These are phyloP conservation scores for Argyresthia albistria DNA, from an alignment of 2,888 invertebrate genomes.

Conservation along the genomic window DNA sequence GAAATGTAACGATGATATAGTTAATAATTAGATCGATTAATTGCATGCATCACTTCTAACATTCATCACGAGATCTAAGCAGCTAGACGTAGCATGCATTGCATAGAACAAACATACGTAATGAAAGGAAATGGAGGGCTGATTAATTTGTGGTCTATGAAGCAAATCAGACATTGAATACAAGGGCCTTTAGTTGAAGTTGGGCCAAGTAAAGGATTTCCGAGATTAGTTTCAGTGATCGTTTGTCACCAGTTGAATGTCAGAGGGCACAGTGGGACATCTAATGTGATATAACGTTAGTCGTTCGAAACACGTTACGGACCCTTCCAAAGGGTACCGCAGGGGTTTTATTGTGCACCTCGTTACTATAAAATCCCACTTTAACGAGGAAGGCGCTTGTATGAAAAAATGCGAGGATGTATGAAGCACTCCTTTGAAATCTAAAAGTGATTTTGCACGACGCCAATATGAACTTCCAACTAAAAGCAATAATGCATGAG, in stretches of 20 bases:
- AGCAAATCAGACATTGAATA: not conserved
- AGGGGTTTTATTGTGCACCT: constrained; percentile 38
- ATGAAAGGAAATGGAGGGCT: not conserved
- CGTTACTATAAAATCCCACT: constrained; percentile 2
- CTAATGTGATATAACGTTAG: constrained; percentile 32
- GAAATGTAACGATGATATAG: too few species aligned
- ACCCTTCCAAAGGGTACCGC: constrained; percentile 36
- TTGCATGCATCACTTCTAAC: too few species aligned
- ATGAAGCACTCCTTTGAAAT: not conserved
- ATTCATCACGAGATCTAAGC: too few species aligned
- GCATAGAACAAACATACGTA: not conserved
- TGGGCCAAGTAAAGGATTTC: constrained; percentile 9
- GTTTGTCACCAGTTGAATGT: constrained; percentile 37
- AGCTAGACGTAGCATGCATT: too few species aligned
- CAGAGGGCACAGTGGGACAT: constrained; percentile 25
- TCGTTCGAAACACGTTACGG: constrained; percentile 31
- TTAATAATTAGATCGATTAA: too few species aligned
- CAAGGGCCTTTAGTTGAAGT: not conserved
- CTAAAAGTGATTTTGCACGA: not conserved
- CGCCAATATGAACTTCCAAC: not conserved
- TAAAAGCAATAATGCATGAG: too few species aligned
- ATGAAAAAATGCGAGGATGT: not conserved
- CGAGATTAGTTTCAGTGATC: constrained; percentile 18
- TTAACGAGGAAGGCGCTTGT: not conserved
- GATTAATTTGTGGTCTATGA: not conserved